Evolutionary conservation across 2,113 vertebrate genomes (phyloP), one percentile per base, ranked within the genome.

Genomic region (Leuciscus idus): DNA sequence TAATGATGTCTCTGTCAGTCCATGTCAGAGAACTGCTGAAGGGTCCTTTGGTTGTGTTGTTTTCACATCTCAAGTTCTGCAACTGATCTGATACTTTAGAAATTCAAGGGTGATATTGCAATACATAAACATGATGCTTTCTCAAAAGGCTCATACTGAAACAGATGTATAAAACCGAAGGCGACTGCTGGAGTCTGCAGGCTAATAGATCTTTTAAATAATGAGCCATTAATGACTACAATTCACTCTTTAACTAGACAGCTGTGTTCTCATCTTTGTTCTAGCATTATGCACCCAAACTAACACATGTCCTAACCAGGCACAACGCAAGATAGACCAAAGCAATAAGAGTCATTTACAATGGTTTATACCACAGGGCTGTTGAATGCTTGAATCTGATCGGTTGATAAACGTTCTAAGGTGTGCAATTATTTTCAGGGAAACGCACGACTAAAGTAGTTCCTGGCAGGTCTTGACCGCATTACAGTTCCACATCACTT

Each of bases 1-100:
- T 87, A 87, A 66, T 84, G 77, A 84, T 79, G 52, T 84, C 84
- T 66, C 66, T 75, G 74, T 84, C 74, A 70, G 39, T 43, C 43
- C 8, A 21, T 70, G 83, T 76, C 85, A 30, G 36, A 61, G 72
- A 73, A n/a, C 9, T 73, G 36, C 70, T 48, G 50, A 39, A 39
- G 8, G 33, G 36, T 28, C 17, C 17, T 78, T 50, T 21, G 39
- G 10, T 64, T 36, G 48, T 66, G 61, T 78, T 52, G 3, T 50
- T 36, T 66, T 48, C 26, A 64, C 26, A 61, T 61, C 33, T n/a
- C 23, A 61, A 80, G 23, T 36, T 23, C 50, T 57, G 28, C 23
- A 46, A 46, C n/a, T 10, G 36, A 17, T 28, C 57, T 48, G n/a
- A 26, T 46, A 11, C 62, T 81, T 64, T 62, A 46, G 43, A 48